Evolutionary conservation across 2,113 vertebrate species (phyloP), one percentile per base, ranked within the genome.

Genomic region (Cebidichthys violaceus): DNA sequence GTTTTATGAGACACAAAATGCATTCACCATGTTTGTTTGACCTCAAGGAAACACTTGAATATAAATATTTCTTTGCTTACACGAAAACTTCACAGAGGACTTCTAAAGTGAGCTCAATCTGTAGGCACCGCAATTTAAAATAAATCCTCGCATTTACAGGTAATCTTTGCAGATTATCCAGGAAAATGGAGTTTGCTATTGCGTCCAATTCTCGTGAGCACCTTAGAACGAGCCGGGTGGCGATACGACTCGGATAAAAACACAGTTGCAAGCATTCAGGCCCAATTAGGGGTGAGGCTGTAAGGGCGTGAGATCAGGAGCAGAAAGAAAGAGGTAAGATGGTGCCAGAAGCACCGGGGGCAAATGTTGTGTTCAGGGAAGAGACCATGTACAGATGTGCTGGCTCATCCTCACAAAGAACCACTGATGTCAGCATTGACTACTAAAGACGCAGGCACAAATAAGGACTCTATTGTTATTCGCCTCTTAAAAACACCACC

Each of bases 331-430:
- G 68, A 87, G 70, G 24, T 17, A 62, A 61, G 75, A 61, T 69
- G 52, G 60, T 61, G 90, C 93, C 93, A 94, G 84, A 88, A 91
- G 76, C 84, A 92, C 93, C 89, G 31, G 89, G 78, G 92, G 93
- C 92, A 86, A 89, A 77, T 84, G 79, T 31, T 89, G 83, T 84
- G 78, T 84, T 89, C 70, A 65, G 80, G 33, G 47, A 35, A 59
- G 70, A 91, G 89, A 89, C 43, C 84, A 85, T 68, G 75, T 79
- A 81, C 92, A 93, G 92, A 94, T 92, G 92, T 93, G 91, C 86
- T 93, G 93, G 90, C 88, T 82, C 77, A 84, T 89, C 87, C 82
- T 84, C 90, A 90, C 88, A 93, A 88, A 92, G 89, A 89, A 68
- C 65, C 92, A 87, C 90, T 88, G 90, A 92, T 88, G 90, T 89